Conservation (phyloP, 2,797 vertebrate species). For the Oryzias sinensis region DNA sequence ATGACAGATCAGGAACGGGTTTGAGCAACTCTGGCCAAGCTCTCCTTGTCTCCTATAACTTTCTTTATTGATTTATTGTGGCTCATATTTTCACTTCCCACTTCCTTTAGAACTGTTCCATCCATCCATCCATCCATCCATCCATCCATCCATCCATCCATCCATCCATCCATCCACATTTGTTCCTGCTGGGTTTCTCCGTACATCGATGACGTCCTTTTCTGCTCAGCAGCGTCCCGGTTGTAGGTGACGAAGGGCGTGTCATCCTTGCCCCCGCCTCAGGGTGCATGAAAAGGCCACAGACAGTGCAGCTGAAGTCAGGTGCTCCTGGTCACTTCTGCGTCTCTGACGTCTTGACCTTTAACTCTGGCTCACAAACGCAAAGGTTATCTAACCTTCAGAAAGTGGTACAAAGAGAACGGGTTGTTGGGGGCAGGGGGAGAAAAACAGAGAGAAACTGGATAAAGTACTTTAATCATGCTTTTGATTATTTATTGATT, state of each 20-base stretch:
- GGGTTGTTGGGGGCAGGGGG: constrained; percentile 19
- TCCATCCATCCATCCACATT: constrained; percentile 10
- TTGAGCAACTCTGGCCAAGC: constrained; percentile 26
- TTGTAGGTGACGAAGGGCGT: constrained; percentile 45
- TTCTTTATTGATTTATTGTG: constrained; percentile 18
- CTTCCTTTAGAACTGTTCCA: constrained; percentile 39
- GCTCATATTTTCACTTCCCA: constrained; percentile 17
- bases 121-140: constrained; percentile 10
- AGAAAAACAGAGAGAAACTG: background rate
- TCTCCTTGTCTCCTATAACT: constrained; percentile 19
- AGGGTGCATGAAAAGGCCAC: constrained; percentile 53
- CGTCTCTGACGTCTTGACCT: constrained; percentile 49
- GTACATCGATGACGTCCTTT: constrained; percentile 25
- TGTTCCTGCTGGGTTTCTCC: constrained; percentile 29
- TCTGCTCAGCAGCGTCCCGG: constrained; percentile 39
- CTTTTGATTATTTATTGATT: constrained; percentile 26
- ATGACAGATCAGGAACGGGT: constrained; percentile 34
- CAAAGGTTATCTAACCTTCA: constrained; percentile 82
- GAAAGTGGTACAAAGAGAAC: constrained; percentile 49
- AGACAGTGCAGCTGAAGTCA: constrained; percentile 54
- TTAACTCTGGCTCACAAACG: constrained; percentile 64
- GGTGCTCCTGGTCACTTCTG: constrained; percentile 44
- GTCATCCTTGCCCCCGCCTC: constrained; percentile 42
- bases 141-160: constrained; percentile 10
- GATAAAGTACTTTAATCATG: constrained; percentile 35